Conservation (phyloP, 2,113 vertebrate genomes). For the Chionomys nivalis region DNA sequence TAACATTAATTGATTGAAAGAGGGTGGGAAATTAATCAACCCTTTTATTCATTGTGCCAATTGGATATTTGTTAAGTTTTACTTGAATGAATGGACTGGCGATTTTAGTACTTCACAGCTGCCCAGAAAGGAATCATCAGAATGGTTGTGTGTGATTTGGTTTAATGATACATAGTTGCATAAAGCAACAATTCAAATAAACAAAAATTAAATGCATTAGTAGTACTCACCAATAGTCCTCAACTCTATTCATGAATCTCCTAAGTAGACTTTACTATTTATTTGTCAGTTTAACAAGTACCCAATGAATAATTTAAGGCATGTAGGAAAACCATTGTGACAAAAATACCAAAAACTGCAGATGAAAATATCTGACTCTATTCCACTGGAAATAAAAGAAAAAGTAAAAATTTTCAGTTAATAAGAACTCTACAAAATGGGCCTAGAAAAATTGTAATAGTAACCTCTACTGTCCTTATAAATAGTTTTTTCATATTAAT, state of each 20-base stretch:
- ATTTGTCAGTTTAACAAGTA: constrained; percentile 34
- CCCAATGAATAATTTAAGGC: not conserved
- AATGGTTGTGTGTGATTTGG: not conserved
- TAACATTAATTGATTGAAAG: constrained; percentile 58
- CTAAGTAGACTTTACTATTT: constrained; percentile 47
- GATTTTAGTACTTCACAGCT: not conserved
- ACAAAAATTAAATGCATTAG: constrained; percentile 41
- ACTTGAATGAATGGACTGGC: constrained; percentile 43
- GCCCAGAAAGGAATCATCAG: not conserved
- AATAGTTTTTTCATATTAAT: too few relatives aligned
- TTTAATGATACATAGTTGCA: constrained; percentile 16
- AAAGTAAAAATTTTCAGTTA: constrained; percentile 29
- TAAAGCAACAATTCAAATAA: constrained; percentile 9
- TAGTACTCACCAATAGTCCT: not conserved
- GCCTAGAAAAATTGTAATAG: not conserved
- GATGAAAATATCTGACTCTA: constrained; percentile 32
- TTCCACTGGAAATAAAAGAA: constrained; percentile 36
- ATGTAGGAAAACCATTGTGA: not conserved
- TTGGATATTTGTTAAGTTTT: constrained; percentile 57
- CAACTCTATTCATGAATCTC: constrained; percentile 13
- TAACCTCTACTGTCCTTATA: too few relatives aligned
- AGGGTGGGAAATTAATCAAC: constrained; percentile 48
- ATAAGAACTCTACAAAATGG: constrained; percentile 16
- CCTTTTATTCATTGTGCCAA: not conserved
- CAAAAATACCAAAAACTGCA: not conserved